Conservation (phyloP, 35 echinoderm and acorn worm species). For the Holothuria glaberrima region DNA sequence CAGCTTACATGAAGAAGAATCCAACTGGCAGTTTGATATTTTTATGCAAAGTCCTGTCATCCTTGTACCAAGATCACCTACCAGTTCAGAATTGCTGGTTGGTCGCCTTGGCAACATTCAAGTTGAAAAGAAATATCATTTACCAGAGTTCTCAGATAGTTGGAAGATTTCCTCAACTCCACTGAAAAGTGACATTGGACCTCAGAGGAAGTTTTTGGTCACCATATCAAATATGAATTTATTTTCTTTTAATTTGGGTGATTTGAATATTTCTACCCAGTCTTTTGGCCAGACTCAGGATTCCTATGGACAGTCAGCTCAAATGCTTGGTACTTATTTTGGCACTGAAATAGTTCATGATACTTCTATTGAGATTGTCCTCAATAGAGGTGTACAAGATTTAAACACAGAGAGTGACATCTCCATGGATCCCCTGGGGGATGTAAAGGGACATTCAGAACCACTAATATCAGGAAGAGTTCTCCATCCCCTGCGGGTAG, state of each 20-base stretch:
- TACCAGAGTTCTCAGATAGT: background rate
- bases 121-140: conserved; percentile 53
- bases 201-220: conserved; percentile 56
- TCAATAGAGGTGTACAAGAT: conserved; percentile 58
- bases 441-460: conserved; percentile 46
- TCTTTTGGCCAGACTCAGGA: conserved; percentile 21
- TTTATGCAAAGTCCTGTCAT: conserved; percentile 91
- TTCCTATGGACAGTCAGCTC: background rate
- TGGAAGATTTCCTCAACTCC: conserved; percentile 18
- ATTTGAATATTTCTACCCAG: conserved; percentile 55
- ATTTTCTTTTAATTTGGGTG: conserved; percentile 87
- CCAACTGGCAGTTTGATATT: conserved; percentile 71
- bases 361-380: conserved; percentile 83
- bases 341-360: conserved; percentile 91
- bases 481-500: conserved; percentile 81
- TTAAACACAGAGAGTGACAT: conserved; percentile 37
- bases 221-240: conserved; percentile 85
- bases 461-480: conserved; percentile 82
- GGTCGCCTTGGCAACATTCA: conserved; percentile 92
- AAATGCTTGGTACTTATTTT: conserved; percentile 39
- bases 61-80: conserved; percentile 72
- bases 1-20: conserved; percentile 12
- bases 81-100: conserved; percentile 85
- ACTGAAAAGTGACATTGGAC: background rate
- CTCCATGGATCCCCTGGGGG: conserved; percentile 35